A percentile compares a stretch with the other conserved stretches of the same genome.
Evolutionary conservation across 2,113 vertebrate species (phyloP).

Genomic region (Ramphastos sulfuratus): DNA sequence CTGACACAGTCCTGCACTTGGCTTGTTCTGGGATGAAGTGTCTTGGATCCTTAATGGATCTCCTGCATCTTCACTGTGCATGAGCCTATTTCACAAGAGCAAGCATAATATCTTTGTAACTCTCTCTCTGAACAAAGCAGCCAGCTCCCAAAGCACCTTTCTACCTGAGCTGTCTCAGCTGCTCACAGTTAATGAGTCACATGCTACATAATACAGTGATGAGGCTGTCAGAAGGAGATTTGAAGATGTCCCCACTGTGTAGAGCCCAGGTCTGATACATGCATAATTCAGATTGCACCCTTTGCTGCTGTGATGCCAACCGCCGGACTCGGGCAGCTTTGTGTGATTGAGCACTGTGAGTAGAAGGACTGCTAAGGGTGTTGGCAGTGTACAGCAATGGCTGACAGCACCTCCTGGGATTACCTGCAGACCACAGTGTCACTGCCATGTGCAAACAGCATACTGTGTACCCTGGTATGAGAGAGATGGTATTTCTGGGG

Average conservation of each 20-base stretch:
- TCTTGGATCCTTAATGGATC: fast-evolving
- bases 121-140: background rate
- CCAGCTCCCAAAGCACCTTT: background rate
- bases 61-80: background rate
- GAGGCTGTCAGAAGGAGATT: background rate
- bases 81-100: background rate
- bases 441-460: background rate
- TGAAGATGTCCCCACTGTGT: fast-evolving
- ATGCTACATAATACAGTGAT: background rate
- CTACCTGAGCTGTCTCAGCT: background rate
- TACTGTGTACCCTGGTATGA: background rate
- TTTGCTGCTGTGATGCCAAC: background rate
- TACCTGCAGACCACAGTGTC: background rate
- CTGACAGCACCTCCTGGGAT: background rate
- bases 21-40: background rate
- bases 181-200: background rate
- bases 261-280: background rate
- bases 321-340: fast-evolving
- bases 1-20: fast-evolving
- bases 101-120: background rate
- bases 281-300: background rate
- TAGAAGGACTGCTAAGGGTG: background rate
- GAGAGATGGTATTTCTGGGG: background rate
- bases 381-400: fast-evolving
- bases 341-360: fast-evolving